Evolutionary conservation across 23 tunicate genomes (phyloP).

Genomic region (Trididemnum nubilum): DNA sequence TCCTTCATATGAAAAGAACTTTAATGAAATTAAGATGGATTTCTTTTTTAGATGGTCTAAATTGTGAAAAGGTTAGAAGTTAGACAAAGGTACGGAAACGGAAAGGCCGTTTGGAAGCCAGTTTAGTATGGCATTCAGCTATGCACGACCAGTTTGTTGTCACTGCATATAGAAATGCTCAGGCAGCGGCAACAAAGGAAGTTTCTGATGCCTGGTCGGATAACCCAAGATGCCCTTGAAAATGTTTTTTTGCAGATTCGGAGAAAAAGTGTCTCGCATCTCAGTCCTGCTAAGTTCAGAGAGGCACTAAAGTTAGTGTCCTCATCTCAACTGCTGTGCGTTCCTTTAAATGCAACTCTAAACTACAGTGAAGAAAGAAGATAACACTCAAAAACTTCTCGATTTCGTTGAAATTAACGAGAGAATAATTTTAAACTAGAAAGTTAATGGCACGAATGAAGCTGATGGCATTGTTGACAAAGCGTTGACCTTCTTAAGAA

Average conservation of each 20-base stretch:
- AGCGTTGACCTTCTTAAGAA: not conserved
- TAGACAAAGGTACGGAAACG: too few species aligned
- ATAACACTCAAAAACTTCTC: not conserved
- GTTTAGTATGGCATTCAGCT: not conserved
- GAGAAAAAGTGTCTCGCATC: not conserved
- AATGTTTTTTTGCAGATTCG: constrained; percentile 27
- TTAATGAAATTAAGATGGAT: too few species aligned
- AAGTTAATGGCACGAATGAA: not conserved
- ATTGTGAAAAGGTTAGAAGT: too few species aligned
- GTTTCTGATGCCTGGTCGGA: constrained; percentile 6
- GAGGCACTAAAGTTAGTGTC: not conserved
- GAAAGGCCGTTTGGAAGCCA: not conserved
- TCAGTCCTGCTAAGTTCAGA: not conserved
- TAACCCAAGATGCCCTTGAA: constrained; percentile 31
- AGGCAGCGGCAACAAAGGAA: not conserved
- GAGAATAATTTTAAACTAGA: not conserved
- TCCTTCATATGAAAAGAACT: too few species aligned
- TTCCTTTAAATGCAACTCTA: not conserved
- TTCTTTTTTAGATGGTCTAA: too few species aligned
- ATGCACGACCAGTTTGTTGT: not conserved
- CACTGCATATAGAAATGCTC: not conserved
- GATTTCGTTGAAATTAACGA: not conserved
- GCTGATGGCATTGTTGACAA: not conserved
- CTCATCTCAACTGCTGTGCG: not conserved
- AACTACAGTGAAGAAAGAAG: too few species aligned